Base-by-base conservation (phyloP, 2,888 invertebrate genomes). In the Pyrrhia umbra region DNA sequence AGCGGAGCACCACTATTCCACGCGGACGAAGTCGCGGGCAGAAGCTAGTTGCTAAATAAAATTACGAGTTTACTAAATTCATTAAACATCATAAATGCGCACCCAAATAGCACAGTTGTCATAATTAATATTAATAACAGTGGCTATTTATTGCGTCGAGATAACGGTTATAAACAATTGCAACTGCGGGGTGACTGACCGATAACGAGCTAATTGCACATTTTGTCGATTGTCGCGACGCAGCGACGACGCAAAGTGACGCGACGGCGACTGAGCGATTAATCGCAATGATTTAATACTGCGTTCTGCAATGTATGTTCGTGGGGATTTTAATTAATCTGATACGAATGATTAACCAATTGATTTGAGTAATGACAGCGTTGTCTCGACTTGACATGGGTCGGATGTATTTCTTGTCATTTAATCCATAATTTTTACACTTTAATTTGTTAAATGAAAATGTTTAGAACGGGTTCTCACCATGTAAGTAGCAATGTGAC, bases 201-300 rank as follows among this genome's bases (percentile, higher is more conserved):
- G 80, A 81, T 81, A 81, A 68, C 72, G 58, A 64, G 51, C 58
- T 63, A 61, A 74, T 68, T 79, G 66, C 61, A 62, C 51, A 74
- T 58, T n/a, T 66, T 59, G 58, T 65, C 49, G 43, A 43, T 18
- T 18, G 64, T 55, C 34, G 61, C 61, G 49, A 20, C 55, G 50
- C 42, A 21, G 27, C 15, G 13, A 30, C 30, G 42, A 20, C 34
- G 16, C 47, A n/a, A n/a, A n/a, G n/a, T n/a, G 16, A 6, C 52
- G 23, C 6, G 15, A 4, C 55, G 30, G 16, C 30, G 58, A 47
- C 60, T 34, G 27, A 42, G 18, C 62, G 50, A 66, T 62, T 71
- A 71, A 68, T 68, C 54, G 68, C 50, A 61, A 37, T 47, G 43
- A 71, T 66, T 60, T 49, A 37, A 34, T 49, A 42, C 20, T 20